Conservation (phyloP, 2,113 vertebrate species). For the Loxodonta africana region DNA sequence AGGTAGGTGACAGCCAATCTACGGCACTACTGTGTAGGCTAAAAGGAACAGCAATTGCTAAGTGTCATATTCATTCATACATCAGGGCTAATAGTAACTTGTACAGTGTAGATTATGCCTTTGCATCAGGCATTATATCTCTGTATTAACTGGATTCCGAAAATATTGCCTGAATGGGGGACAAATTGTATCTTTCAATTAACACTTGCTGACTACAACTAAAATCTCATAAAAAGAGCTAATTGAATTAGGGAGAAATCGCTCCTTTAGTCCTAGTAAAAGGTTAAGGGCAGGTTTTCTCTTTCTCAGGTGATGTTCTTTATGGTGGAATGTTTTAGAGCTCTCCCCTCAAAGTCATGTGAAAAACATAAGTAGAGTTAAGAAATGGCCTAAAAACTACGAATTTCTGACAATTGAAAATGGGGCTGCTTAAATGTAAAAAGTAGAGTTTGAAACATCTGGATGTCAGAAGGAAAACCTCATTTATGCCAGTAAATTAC, state of each 20-base stretch:
- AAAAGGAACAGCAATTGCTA: not conserved
- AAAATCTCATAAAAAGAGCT: not conserved
- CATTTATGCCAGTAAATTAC: not conserved
- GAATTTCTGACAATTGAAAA: constrained; percentile 9
- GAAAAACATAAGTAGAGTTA: constrained; percentile 29
- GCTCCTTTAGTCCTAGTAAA: not conserved
- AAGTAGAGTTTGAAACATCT: not conserved
- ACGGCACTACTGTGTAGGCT: not conserved
- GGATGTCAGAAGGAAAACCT: not conserved
- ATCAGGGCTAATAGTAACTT: not conserved
- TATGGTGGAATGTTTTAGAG: constrained; percentile 6
- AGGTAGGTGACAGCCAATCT: not conserved
- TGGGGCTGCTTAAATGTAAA: constrained; percentile 17
- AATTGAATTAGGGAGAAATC: not conserved
- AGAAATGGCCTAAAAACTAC: constrained; percentile 24
- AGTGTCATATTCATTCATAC: not conserved
- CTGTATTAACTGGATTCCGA: constrained; percentile 3
- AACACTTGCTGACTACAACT: not conserved
- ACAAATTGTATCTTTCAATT: constrained; percentile 3
- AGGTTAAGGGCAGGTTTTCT: not conserved
- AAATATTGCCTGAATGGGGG: not conserved
- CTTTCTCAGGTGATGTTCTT: not conserved
- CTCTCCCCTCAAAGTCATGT: not conserved
- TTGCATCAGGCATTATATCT: not conserved
- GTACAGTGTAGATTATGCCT: not conserved